Evolutionary conservation across 1,140 invertebrate genomes (phyloP).

Genomic region (Cyclina sinensis): DNA sequence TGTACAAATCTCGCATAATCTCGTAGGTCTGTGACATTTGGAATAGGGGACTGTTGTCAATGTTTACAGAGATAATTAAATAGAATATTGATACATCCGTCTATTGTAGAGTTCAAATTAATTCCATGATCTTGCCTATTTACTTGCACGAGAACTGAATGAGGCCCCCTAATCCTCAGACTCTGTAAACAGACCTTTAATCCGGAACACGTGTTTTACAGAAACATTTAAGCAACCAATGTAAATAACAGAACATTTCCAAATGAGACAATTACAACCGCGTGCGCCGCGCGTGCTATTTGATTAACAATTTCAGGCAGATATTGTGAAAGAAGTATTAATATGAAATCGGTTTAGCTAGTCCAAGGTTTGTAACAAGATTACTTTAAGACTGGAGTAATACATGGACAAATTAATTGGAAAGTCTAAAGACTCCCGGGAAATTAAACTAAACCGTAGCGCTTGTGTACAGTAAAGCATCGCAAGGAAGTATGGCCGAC

Average conservation of each 20-base stretch:
- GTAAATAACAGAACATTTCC: conserved; percentile 63
- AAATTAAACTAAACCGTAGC: conserved; percentile 27
- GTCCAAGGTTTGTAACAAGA: conserved; percentile 43
- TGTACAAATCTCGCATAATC: background rate
- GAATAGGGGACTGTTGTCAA: background rate
- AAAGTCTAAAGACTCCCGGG: conserved; percentile 36
- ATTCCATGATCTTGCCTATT: conserved; percentile 55
- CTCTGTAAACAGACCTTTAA: conserved; percentile 62
- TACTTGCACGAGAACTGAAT: conserved; percentile 40
- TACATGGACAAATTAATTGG: conserved; percentile 51
- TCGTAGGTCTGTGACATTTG: background rate
- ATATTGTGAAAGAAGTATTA: conserved; percentile 58
- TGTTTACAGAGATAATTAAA: conserved; percentile 67
- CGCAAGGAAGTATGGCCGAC: background rate
- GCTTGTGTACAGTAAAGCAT: background rate
- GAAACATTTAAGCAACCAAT: conserved; percentile 61
- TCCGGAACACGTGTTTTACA: conserved; percentile 65
- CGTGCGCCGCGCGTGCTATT: conserved; percentile 65
- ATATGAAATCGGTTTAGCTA: conserved; percentile 59
- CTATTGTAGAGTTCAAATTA: conserved; percentile 64
- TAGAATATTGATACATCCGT: conserved; percentile 65
- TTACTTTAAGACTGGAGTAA: conserved; percentile 40
- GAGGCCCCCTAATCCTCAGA: conserved; percentile 19
- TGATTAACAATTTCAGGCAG: conserved; percentile 57
- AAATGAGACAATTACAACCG: conserved; percentile 60